A percentile compares a stretch with the other conserved stretches of the same genome.
Conservation (phyloP, 2,113 vertebrate species). For the Marcusenius ussheri region DNA sequence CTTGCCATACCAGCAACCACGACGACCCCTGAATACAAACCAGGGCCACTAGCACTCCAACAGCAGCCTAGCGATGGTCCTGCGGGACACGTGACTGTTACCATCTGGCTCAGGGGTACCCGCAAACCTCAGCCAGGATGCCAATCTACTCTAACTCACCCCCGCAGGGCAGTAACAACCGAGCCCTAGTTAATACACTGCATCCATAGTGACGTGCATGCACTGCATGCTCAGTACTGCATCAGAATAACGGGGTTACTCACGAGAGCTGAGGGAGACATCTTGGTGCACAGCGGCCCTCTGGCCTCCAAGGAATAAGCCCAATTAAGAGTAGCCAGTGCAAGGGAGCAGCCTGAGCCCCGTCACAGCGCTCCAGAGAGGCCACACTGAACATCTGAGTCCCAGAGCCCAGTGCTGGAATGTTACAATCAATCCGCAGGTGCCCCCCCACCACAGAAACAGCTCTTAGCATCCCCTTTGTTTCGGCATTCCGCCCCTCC, state of each 20-base stretch:
- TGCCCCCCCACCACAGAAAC: slow-evolving; percentile 43
- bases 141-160: neutral
- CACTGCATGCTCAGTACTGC: neutral
- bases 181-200: neutral
- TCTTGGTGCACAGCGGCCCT: neutral
- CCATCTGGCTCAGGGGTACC: neutral
- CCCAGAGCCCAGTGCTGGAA: slow-evolving; percentile 59
- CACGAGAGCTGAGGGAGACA: neutral
- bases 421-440: slow-evolving; percentile 54
- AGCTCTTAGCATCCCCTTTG: slow-evolving; percentile 15
- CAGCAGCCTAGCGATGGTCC: neutral
- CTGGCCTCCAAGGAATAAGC: no score
- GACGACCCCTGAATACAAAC: neutral
- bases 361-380: slow-evolving; percentile 36
- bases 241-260: neutral
- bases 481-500: slow-evolving; percentile 11
- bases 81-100: neutral
- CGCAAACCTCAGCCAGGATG: neutral
- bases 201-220: neutral
- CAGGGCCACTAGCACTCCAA: neutral
- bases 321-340: neutral
- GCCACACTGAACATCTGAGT: slow-evolving; percentile 57
- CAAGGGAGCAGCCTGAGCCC: slow-evolving; percentile 53
- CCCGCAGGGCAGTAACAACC: neutral
- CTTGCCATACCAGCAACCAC: neutral